These are phyloP conservation scores for Paguma larvata DNA, from an alignment of 2,797 vertebrate species.

Conservation along the genomic window DNA sequence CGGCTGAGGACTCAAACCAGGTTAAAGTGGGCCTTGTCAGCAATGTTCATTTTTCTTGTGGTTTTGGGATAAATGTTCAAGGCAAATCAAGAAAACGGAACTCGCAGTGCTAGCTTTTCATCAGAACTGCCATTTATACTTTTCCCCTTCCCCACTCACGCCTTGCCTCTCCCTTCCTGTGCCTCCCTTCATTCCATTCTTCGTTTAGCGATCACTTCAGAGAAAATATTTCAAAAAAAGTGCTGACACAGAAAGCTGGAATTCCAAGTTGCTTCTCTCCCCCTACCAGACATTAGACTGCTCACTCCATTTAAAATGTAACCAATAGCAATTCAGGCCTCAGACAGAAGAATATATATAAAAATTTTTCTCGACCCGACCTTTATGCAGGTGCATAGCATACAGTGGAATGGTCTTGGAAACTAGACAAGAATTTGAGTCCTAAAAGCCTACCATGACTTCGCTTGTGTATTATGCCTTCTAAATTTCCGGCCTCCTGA, in stretches of 20 bases:
- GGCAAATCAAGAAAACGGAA: not conserved
- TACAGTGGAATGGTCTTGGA: slow-evolving; percentile 76
- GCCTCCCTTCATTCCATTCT: not conserved
- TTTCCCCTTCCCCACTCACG: rapidly evolving
- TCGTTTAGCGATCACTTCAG: not conserved
- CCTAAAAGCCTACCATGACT: slow-evolving; percentile 86
- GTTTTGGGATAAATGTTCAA: not conserved
- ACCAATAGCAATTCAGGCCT: slow-evolving; percentile 62
- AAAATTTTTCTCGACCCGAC: slow-evolving; percentile 79
- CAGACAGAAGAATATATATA: slow-evolving; percentile 76
- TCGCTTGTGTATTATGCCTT: slow-evolving; percentile 88
- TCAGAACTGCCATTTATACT: no score
- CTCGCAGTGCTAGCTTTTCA: not conserved
- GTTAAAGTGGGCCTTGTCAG: not conserved
- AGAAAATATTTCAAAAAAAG: slow-evolving; percentile 62
- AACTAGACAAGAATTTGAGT: slow-evolving; percentile 82
- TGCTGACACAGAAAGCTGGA: not conserved
- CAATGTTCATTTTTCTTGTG: not conserved
- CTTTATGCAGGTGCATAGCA: slow-evolving; percentile 81
- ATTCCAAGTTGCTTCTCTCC: not conserved
- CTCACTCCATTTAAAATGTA: slow-evolving; percentile 74
- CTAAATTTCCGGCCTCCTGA: slow-evolving; percentile 87
- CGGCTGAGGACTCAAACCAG: not conserved
- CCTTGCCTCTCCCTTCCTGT: not conserved
- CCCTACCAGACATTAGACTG: not conserved